Conservation (phyloP, 2,113 vertebrate genomes). For the Probosciger aterrimus region DNA sequence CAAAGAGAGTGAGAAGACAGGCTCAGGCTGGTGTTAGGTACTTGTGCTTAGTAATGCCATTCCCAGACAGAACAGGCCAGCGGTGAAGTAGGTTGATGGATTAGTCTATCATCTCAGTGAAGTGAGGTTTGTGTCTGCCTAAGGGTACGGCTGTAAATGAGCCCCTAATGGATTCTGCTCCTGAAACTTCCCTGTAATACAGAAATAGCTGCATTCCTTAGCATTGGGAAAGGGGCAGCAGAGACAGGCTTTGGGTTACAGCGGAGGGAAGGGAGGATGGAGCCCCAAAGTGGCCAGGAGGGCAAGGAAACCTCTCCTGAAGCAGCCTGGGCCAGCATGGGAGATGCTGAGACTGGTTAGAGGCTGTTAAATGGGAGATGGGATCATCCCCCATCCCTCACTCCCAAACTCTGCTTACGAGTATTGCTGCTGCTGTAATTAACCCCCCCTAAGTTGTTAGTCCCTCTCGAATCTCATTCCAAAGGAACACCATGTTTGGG, state of each 20-base stretch:
- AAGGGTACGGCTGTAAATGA: conserved; percentile 53
- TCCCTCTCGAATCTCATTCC: background rate
- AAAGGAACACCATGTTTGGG: background rate
- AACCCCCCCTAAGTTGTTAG: background rate
- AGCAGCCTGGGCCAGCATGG: background rate
- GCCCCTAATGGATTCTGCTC: conserved; percentile 59
- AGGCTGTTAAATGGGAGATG: background rate
- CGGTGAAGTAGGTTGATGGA: conserved; percentile 47
- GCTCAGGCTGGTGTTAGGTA: background rate
- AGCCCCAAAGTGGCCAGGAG: background rate
- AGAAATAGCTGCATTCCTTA: conserved; percentile 42
- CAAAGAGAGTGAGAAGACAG: background rate
- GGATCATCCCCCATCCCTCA: background rate
- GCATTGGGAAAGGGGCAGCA: background rate
- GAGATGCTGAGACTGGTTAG: background rate
- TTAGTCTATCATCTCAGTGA: conserved; percentile 41
- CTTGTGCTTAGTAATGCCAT: background rate
- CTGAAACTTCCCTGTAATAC: conserved; percentile 32
- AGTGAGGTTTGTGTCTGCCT: conserved; percentile 19
- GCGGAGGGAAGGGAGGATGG: background rate
- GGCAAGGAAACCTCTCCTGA: background rate
- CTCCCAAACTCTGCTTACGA: background rate
- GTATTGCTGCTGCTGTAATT: background rate
- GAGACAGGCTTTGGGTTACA: background rate
- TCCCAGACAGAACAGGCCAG: conserved; percentile 2